Evolutionary conservation across 2,113 vertebrate genomes (phyloP), one percentile per base, ranked within the genome.

Genomic region (Paraplagusia blochii): DNA sequence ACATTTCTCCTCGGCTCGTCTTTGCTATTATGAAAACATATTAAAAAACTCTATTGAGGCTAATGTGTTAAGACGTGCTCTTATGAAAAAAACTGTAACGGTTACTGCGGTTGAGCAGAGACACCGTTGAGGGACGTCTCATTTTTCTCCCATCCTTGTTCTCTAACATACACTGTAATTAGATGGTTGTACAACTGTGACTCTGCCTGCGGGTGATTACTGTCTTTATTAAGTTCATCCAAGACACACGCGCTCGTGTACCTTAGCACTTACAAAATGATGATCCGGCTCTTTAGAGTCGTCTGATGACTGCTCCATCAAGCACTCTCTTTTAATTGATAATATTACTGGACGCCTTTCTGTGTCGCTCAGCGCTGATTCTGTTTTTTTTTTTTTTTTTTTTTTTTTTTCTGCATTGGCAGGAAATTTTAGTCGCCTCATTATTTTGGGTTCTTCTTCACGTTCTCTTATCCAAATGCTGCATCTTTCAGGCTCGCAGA

Each of bases 381-480:
- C 39, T 59, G 60, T 72, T 58, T 29, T 51, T 33, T 38, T 52
- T 12, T 36, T 49, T 52, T n/a, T 29, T 33, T 64, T 38, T 59
- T 61, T 72, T 58, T 29, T 51, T 33, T 38, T 52, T 12, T 36
- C 48, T 52, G 55, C 50, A 11, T 8, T 8, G 10, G 40, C 33
- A 42, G 53, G 63, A 46, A 44, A 63, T 70, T 77, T 72, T 63
- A 71, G 44, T 74, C 69, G 46, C 64, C 66, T 81, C 74, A 76
- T 83, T 83, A 81, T 81, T 58, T 61, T 12, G 51, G 43, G 52
- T 70, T 64, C 59, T 61, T 29, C 63, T 63, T 44, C 55, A 61
- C 74, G 54, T 46, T 47, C 51, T 65, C 50, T 66, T 76, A 63
- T 64, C 61, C 60, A 62, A 53, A 68, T 69, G 53, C 39, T 53